Evolutionary conservation across 1,140 invertebrate genomes (phyloP).

Genomic region (Druon quercuslanigerum): DNA sequence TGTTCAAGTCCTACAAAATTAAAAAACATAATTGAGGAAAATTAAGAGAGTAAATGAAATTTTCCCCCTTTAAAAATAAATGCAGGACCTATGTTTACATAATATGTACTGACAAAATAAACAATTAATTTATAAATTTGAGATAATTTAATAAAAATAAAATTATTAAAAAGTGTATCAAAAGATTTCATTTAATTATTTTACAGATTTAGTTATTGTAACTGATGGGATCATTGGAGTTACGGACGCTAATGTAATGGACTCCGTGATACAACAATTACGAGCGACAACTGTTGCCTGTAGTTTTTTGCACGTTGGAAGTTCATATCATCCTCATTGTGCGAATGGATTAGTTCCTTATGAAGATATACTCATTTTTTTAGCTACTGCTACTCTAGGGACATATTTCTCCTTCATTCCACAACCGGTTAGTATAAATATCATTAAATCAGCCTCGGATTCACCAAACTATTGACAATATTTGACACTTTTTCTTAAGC

Average conservation of each 20-base stretch:
- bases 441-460: background rate
- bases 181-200: constrained; percentile 29
- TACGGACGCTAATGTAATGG: constrained; percentile 84
- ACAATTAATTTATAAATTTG: constrained; percentile 19
- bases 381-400: constrained; percentile 87
- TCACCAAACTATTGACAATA: no score
- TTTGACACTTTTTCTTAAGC: no score
- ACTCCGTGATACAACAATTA: constrained; percentile 85
- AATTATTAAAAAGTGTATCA: no score
- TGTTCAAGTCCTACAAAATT: no score
- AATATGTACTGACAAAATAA: no score
- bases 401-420: constrained; percentile 80
- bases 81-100: no score
- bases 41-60: no score
- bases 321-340: constrained; percentile 81
- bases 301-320: constrained; percentile 87
- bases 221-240: constrained; percentile 89
- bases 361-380: constrained; percentile 86
- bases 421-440: constrained; percentile 64
- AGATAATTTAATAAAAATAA: background rate
- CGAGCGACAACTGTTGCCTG: constrained; percentile 86
- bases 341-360: constrained; percentile 84
- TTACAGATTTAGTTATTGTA: constrained; percentile 86
- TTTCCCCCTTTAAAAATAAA: no score
- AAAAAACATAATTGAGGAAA: no score